phyloP scores from a whole-genome alignment of 2,113 vertebrate species.

The Proteles cristata region DNA sequence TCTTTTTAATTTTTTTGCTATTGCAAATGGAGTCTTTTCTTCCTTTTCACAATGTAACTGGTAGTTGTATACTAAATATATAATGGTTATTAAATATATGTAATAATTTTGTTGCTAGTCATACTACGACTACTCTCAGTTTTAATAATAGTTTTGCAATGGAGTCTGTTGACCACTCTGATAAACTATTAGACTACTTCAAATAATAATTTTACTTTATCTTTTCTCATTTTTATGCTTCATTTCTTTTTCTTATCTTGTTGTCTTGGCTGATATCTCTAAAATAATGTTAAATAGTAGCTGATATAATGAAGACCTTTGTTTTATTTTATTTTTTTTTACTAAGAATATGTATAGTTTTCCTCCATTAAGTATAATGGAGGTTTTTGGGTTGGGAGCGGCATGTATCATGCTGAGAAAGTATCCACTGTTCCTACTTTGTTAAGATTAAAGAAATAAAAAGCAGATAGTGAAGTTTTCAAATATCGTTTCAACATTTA shows the following conservation, averaged over 20 bases:
- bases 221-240: background rate
- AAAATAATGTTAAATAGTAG: background rate
- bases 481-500: background rate
- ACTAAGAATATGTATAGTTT: background rate
- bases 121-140: background rate
- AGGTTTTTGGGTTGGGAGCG: background rate
- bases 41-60: background rate
- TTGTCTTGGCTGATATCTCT: background rate
- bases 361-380: background rate
- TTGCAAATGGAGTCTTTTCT: background rate
- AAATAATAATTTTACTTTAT: background rate
- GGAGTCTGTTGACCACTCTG: background rate
- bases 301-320: background rate
- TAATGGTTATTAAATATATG: background rate
- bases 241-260: background rate
- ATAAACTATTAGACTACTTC: background rate
- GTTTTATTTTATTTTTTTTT: background rate
- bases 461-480: background rate
- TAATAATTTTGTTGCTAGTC: background rate
- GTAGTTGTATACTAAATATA: background rate
- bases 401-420: background rate
- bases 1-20: background rate
- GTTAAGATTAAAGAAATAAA: background rate
- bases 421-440: background rate
- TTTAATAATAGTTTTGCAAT: background rate